phyloP scores from a whole-genome alignment of 2,113 vertebrate species.

The Hemichromis elongatus region DNA sequence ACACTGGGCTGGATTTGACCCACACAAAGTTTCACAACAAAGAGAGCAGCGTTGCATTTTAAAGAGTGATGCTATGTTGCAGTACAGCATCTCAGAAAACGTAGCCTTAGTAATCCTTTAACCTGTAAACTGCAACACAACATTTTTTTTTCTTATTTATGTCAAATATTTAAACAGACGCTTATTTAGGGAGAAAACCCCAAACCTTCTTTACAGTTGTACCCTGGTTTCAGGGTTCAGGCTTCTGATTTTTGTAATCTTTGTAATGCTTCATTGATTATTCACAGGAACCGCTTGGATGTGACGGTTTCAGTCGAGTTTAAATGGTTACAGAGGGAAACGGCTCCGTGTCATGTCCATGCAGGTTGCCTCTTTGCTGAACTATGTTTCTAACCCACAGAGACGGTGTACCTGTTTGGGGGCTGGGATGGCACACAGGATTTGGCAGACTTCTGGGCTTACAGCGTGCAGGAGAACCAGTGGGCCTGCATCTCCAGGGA shows the following conservation, averaged over 20 bases:
- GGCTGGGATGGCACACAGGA: constrained; percentile 99
- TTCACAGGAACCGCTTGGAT: not conserved
- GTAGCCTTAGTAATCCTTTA: not conserved
- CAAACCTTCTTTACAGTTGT: not conserved
- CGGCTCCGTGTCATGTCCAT: not conserved
- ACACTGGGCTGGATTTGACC: not conserved
- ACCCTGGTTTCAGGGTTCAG: not conserved
- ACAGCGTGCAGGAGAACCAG: constrained; percentile 97
- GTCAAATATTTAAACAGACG: not conserved
- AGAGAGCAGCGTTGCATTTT: not conserved
- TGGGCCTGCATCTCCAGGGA: constrained; percentile 98
- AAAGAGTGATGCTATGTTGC: not conserved
- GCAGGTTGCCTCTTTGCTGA: not conserved
- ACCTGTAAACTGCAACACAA: not conserved
- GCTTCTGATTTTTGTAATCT: not conserved
- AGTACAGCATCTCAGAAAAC: not conserved
- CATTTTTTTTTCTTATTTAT: not conserved
- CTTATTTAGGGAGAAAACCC: not conserved
- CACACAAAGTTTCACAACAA: not conserved
- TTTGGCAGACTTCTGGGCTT: constrained; percentile 98
- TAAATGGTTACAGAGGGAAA: too few relatives aligned
- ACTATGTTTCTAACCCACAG: constrained; percentile 57
- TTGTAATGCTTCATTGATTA: not conserved
- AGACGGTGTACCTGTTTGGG: constrained; percentile 97
- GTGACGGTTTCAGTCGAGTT: not conserved